These are phyloP conservation scores for Pogoniulus pusillus DNA, from an alignment of 2,797 vertebrate genomes.

Conservation along the genomic window DNA sequence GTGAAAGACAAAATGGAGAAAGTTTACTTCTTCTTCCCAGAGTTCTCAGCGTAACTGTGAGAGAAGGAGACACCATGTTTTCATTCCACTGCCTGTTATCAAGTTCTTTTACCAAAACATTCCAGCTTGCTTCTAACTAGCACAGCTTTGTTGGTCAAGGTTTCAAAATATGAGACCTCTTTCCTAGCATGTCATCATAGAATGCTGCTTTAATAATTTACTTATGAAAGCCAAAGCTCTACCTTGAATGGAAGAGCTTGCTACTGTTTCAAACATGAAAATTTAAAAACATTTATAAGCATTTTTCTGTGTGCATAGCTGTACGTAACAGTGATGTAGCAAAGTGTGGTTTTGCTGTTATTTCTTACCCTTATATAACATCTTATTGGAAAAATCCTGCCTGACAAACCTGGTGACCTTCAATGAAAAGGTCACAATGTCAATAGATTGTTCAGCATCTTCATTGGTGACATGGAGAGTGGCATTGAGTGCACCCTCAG, in stretches of 20 bases:
- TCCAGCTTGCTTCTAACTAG: too few species aligned
- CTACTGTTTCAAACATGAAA: conserved; percentile 6
- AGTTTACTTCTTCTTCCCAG: too few species aligned
- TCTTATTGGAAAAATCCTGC: background rate
- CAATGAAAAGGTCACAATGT: too few species aligned
- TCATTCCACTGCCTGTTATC: too few species aligned
- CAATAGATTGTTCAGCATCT: too few species aligned
- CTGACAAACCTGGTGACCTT: too few species aligned
- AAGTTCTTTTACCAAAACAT: too few species aligned
- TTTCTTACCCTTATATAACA: background rate
- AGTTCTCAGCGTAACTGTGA: too few species aligned
- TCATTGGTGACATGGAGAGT: too few species aligned
- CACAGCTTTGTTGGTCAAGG: background rate
- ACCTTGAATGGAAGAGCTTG: background rate
- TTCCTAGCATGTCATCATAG: background rate
- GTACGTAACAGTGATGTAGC: background rate
- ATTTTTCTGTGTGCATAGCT: background rate
- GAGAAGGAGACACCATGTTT: too few species aligned
- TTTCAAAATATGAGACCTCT: background rate
- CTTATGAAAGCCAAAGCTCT: background rate
- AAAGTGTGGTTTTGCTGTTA: background rate
- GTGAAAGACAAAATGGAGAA: too few species aligned
- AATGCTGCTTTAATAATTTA: background rate
- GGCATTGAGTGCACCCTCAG: too few species aligned
- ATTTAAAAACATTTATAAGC: background rate